Evolutionary conservation across 1,140 invertebrate species (phyloP).

Genomic region (Bombus terrestris): DNA sequence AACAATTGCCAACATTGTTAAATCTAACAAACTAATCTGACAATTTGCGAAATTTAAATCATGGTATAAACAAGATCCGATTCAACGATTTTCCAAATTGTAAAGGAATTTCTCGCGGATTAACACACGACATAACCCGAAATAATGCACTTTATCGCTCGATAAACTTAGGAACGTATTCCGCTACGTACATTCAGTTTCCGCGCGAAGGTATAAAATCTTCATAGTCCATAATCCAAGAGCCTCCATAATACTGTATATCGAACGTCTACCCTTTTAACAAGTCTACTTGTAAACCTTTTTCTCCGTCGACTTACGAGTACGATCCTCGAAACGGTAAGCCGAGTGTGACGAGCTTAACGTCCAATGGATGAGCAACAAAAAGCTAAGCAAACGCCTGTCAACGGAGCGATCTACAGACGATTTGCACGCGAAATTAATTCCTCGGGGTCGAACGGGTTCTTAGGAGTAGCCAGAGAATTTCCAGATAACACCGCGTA

Average conservation of each 20-base stretch:
- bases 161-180: constrained; percentile 7
- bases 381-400: background rate
- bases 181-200: background rate
- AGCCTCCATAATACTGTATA: background rate
- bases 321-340: background rate
- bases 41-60: background rate
- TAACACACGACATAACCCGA: background rate
- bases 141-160: constrained; percentile 1
- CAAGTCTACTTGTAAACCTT: background rate
- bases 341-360: background rate
- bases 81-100: background rate
- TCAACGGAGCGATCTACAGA: constrained; percentile 4
- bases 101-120: background rate
- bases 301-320: background rate
- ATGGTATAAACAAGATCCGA: background rate
- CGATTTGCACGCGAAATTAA: constrained; percentile 29
- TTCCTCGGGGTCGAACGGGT: constrained; percentile 18
- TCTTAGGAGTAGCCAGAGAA: background rate
- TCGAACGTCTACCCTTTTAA: background rate
- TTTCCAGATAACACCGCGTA: constrained; percentile 12
- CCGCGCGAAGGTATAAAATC: background rate
- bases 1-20: too few relatives aligned
- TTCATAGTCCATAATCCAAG: background rate
- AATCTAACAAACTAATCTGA: too few relatives aligned
- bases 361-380: background rate